Evolutionary conservation across 2,888 invertebrate species (phyloP), one percentile per base, ranked within the genome.

Genomic region (Lepidochitona cinerea): DNA sequence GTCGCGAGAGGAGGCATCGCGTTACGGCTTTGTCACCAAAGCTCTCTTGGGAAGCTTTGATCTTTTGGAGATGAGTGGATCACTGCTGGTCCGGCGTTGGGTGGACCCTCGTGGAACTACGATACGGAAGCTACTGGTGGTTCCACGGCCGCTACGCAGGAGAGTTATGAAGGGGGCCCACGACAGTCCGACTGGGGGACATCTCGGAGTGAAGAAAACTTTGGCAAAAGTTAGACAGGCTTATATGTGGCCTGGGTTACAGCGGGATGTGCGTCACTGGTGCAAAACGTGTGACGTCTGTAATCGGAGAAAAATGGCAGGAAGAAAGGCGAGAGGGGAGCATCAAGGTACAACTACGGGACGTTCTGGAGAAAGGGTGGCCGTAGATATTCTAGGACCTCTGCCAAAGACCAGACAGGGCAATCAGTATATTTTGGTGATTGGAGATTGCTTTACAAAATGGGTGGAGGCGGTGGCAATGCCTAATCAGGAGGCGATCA

Each of bases 361-460:
- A 14, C 65, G 37, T 68, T 72, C 74, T 2, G 70, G 74, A 68
- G 74, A 76, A 49, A 12, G 74, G 18, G 67, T 73, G 5, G 76
- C 73, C 23, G 65, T 70, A 4, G 73, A 79, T 54, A 71, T 76
- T 6, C 52, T 72, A 37, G 79, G 78, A 6, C 70, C 72, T 52
- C 32, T 73, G 37, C 79, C 78, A 35, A 23, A 49, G 18, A 76
- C 75, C 18, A 54, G 66, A 35, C 49, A 49, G 12, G 75, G 77
- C 9, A 72, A 77, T 37, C 66, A 54, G 33, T 75, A 81, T 49
- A 70, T 79, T 26, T 37, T 71, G 37, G 75, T 79, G 7, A 41
- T 80, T 18, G 53, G 37, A 23, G 77, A 77, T 52, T 79, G 80
- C 65, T 80, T 78, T 71, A 73, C 77, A 26, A 77, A 79, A 72